Base-by-base conservation (phyloP, 2,888 invertebrate genomes). In the Ennomos fuscantarius region DNA sequence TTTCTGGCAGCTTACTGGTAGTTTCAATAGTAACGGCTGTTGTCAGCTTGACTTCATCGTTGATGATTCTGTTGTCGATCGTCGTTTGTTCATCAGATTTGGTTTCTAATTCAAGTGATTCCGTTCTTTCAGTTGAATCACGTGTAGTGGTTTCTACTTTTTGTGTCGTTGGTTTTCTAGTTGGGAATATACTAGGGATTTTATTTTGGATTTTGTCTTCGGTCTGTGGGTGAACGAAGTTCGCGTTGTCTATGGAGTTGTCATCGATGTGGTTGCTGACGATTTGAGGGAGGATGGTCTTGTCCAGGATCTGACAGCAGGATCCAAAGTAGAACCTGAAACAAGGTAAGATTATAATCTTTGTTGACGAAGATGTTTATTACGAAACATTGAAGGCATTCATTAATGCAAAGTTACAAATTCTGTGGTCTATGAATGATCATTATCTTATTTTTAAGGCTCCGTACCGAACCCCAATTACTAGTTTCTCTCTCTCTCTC, bases 301-400 rank as follows among this genome's bases (percentile, higher is more conserved):
- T 87, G 53, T 94, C 93, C 66, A 95, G 94, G 55, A 97, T 93
- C 73, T 96, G 96, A 81, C 98, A 98, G 80, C 98, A 98, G 34
- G 97, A 97, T 52, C 98, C 98, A 81, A 98, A 98, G 89, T 97
- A 98, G 84, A 98, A 98, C 65, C 97, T 57, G 57, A 9, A 43
- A 51, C 3, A 1, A 44, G 9, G 24, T 24, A 6, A 6, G 24
- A 24, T 24, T 24, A 6, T 6, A 24, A 24, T 5, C 6, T 24
- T 24, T 24, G 24, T 3, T 24, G 6, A 24, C 24, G 6, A 24
- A 6, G 24, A 24, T 24, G 24, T 0, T 3, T 24, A 24, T n/a
- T 24, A 24, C 6, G 1, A 24, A 24, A 24, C 24, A 24, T 24
- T 24, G 15, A 15, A 15, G 3, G 1, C n/a, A n/a, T n/a, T n/a